These are phyloP conservation scores for Tor tambroides DNA, from an alignment of 2,113 vertebrate genomes.

Conservation along the genomic window DNA sequence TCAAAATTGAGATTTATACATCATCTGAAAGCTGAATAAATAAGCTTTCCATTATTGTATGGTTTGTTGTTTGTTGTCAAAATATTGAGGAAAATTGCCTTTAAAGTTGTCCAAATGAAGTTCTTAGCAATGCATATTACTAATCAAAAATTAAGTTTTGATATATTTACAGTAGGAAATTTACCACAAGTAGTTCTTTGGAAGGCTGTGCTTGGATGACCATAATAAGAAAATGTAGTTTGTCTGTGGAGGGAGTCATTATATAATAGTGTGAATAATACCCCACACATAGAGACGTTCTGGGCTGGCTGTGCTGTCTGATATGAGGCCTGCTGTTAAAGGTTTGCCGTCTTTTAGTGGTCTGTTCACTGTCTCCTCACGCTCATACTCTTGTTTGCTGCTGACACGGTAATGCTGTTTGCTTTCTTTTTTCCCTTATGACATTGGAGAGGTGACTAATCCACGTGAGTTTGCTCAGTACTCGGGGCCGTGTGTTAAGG, in stretches of 20 bases:
- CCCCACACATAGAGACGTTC: background rate
- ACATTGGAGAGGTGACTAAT: constrained; percentile 38
- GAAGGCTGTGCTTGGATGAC: constrained; percentile 24
- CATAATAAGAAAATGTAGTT: constrained; percentile 52
- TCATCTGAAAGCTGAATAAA: too few relatives aligned
- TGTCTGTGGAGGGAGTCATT: constrained; percentile 39
- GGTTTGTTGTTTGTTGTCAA: too few relatives aligned
- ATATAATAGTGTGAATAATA: constrained; percentile 33
- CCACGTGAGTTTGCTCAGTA: constrained; percentile 31
- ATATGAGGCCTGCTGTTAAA: constrained; percentile 33
- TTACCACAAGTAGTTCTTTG: constrained; percentile 32
- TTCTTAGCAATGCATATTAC: too few relatives aligned
- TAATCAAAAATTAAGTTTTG: too few relatives aligned
- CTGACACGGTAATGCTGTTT: constrained; percentile 40
- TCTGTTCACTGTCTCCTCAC: constrained; percentile 14
- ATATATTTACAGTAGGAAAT: too few relatives aligned
- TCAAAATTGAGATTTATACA: too few relatives aligned
- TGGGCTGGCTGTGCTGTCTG: constrained; percentile 14
- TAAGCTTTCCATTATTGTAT: too few relatives aligned
- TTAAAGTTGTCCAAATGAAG: too few relatives aligned
- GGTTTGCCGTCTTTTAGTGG: background rate
- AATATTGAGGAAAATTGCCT: too few relatives aligned
- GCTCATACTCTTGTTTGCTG: background rate
- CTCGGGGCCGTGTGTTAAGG: constrained; percentile 3
- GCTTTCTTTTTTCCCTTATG: constrained; percentile 16